Percentiles rank a stretch among this genome's conserved stretches.
phyloP scores from a whole-genome alignment of 2,113 vertebrate genomes.

The Coracopsis vasa region DNA sequence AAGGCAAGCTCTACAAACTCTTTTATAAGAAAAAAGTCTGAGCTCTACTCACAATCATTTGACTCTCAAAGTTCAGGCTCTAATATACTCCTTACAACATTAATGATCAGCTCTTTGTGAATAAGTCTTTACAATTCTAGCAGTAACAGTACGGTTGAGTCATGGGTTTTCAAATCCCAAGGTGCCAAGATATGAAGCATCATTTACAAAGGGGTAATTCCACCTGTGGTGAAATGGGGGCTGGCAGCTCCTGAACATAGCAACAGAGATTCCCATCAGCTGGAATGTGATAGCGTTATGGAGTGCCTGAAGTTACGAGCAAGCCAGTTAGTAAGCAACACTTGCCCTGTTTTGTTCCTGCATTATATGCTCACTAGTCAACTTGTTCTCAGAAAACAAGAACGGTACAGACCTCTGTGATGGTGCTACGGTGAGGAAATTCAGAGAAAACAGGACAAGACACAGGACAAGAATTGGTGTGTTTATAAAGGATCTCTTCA shows the following conservation, averaged over 20 bases:
- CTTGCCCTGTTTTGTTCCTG: background rate
- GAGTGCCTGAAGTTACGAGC: background rate
- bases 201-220: background rate
- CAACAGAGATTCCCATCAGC: background rate
- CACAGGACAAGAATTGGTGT: background rate
- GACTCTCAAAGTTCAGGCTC: background rate
- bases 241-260: background rate
- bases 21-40: background rate
- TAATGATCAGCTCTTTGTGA: background rate
- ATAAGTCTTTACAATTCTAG: background rate
- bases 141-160: background rate
- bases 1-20: background rate
- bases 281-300: background rate
- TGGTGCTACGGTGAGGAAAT: background rate
- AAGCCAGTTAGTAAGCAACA: accelerated
- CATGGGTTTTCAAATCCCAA: background rate
- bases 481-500: background rate
- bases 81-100: background rate
- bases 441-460: background rate
- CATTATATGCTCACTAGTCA: background rate
- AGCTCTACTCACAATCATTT: background rate
- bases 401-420: background rate
- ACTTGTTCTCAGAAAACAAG: background rate
- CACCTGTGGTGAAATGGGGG: background rate
- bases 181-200: background rate